Conservation (phyloP, 2,888 invertebrate species). For the Laothoe populi region DNA sequence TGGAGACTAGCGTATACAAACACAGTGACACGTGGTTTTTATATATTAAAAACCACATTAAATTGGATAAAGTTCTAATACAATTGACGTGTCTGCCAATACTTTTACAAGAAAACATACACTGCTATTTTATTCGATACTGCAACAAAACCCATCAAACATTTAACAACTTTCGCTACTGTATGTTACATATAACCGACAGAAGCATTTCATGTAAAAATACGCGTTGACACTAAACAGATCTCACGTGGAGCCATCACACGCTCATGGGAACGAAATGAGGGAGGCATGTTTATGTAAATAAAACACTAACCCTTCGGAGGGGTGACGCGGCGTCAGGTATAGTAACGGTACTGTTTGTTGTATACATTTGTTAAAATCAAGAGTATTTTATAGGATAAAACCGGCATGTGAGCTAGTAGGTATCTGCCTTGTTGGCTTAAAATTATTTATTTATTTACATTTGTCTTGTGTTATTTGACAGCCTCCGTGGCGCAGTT, state of each 20-base stretch:
- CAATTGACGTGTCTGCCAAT: no score
- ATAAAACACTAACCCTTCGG: background rate
- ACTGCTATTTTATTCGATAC: background rate
- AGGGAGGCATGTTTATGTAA: conserved; percentile 22
- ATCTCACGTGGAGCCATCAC: background rate
- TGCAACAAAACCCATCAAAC: background rate
- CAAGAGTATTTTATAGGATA: no score
- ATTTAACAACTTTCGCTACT: background rate
- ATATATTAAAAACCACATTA: no score
- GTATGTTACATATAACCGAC: background rate
- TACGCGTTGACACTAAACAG: conserved; percentile 16
- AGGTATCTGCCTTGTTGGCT: no score
- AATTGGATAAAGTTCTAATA: no score
- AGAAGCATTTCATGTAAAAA: background rate
- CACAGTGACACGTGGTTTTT: no score
- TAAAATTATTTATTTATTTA: no score
- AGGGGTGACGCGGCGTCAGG: conserved; percentile 1
- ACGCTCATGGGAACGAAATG: background rate
- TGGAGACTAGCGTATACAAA: no score
- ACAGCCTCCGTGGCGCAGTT: no score
- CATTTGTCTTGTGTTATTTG: no score
- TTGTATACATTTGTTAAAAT: background rate
- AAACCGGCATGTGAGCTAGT: no score
- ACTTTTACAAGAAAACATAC: no score
- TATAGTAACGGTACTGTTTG: background rate